Base-by-base conservation (phyloP, 1,140 invertebrate species). In the Papilio machaon region DNA sequence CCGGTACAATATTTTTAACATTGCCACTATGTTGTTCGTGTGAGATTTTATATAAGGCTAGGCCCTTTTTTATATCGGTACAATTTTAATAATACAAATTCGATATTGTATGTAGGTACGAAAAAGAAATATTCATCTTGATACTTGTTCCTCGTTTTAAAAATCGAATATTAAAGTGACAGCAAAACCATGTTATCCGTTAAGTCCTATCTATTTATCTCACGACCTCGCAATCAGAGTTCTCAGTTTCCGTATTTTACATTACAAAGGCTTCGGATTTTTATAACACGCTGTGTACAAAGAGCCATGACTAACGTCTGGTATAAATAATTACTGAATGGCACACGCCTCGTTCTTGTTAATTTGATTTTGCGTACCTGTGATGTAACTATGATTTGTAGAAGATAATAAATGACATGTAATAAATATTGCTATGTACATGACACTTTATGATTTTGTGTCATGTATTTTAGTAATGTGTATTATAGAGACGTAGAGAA, bases 291-390 rank as follows among this genome's bases (percentile, higher is more conserved):
- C 64, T 70, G 64, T 70, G 5, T 67, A 70, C 5, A 70, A 30
- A 30, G 60, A 70, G 11, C 30, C 13, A 8, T 70, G 64, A 70
- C 64, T 70, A 70, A 70, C 23, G 30, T 9, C 13, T 10, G 23
- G 30, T 70, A 70, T 70, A 70, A 70, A 70, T 70, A 70, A 70
- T 70, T 38, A 35, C 64, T 70, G 64, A 70, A 70, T 70, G 64
- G 64, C 64, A 15, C 17, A 64, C 60, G 60, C 60, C 30, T 70
- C 11, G 64, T 64, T 64, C 19, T 23, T 64, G 58, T 64, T n/a
- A 67, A 35, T 67, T 64, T 64, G 60, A 23, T 64, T 67, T 67
- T 23, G 30, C 30, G 64, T 67, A 67, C 64, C 23, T 67, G n/a
- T 67, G 64, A 67, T 67, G 30, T 67, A 67, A 67, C 30, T 19